Base-by-base conservation (phyloP, 2,797 vertebrate species). In the Molossus alvarezi region DNA sequence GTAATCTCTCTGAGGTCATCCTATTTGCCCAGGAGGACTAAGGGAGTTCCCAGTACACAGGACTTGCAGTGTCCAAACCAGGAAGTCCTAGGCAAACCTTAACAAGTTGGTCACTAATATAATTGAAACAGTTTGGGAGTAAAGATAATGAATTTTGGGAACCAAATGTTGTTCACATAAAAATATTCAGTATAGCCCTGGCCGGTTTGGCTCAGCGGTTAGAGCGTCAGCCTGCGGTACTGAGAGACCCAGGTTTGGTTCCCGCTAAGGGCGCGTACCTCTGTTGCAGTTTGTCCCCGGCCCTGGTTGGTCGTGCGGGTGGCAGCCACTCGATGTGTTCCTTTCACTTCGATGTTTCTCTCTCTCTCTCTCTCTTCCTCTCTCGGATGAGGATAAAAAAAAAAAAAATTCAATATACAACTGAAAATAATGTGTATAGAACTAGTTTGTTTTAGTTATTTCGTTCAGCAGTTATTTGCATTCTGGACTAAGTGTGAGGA, bases 81-180 rank as follows among this genome's bases (percentile, higher is more conserved):
- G 83, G 57, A 73, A 91, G 33, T 80, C 48, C 55, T 75, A 15
- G 60, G 33, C 65, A 93, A 60, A 88, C 13, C 23, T 88, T 94
- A 95, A 80, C 29, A 91, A 88, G 37, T 92, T 82, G 48, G 15
- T 77, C 79, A 77, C 77, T 72, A 48, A 18, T 81, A 29, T 64
- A 76, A 73, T 53, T 57, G 45, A 92, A 92, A 57, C 51, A 82
- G 82, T 94, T 93, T 41, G 55, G 20, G 10, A 87, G 10, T 92
- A 82, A 95, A 95, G 27, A 67, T 88, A 75, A 53, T 86, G 80
- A 94, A 14, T 93, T 90, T 90, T 57, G 27, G 57, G 33, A 91
- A 80, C 27, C 58, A 93, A 71, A 81, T 91, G 17, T 94, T 75
- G 17, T 94, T 75, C 89, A 88, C 48, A 79, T 81, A 65, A 57